These are phyloP conservation scores for Radopholus similis DNA, from an alignment of 1,140 invertebrate species.

Conservation along the genomic window DNA sequence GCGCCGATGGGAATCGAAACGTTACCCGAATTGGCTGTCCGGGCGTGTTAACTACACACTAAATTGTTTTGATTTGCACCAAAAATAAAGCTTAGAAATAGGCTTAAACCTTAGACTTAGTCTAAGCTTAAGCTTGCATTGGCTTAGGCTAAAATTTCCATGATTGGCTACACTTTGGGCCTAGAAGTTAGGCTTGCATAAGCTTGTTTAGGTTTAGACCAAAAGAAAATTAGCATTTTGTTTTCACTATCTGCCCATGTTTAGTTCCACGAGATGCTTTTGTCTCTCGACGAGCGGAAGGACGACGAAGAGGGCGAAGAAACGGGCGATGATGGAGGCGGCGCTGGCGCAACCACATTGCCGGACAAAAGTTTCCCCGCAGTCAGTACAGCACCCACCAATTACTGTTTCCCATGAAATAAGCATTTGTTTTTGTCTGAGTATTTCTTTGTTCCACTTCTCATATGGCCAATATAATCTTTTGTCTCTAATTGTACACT, in stretches of 20 bases:
- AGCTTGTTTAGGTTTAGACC: too few species aligned
- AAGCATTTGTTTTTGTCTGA: not conserved
- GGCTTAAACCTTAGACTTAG: too few species aligned
- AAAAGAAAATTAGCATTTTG: not conserved
- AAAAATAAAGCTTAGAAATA: too few species aligned
- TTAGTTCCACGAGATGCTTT: constrained; percentile 52
- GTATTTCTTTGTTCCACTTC: not conserved
- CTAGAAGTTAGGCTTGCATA: not conserved
- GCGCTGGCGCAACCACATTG: not conserved
- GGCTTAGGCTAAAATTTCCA: too few species aligned
- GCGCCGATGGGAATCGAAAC: too few species aligned
- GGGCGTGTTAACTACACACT: not conserved
- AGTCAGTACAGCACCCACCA: too few species aligned
- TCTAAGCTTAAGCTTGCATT: too few species aligned
- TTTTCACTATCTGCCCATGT: not conserved
- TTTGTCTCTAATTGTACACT: too few species aligned
- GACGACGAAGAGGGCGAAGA: constrained; percentile 27
- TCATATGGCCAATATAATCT: too few species aligned
- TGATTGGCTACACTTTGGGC: too few species aligned
- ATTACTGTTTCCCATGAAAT: too few species aligned
- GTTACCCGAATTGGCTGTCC: too few species aligned
- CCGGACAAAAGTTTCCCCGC: not conserved
- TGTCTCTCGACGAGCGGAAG: constrained; percentile 48
- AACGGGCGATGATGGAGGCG: not conserved
- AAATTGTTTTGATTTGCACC: not conserved